Base-by-base conservation (phyloP, 2,888 invertebrate genomes). In the Xestobium rufovillosum region DNA sequence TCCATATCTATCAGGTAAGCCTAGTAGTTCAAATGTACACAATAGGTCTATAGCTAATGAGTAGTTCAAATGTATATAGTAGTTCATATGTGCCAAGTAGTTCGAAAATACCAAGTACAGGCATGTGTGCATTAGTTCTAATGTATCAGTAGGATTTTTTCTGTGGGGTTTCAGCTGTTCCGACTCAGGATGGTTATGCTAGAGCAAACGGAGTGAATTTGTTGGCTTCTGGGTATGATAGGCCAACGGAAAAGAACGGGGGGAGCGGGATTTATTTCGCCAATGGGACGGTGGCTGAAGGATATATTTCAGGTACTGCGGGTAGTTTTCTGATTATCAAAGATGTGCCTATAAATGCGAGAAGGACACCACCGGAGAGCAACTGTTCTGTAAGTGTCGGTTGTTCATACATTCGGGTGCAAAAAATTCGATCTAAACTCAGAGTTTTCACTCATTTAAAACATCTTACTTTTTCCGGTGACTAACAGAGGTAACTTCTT, bases 91-190 rank as follows among this genome's bases (percentile, higher is more conserved):
- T n/a, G n/a, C n/a, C n/a, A n/a, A n/a, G n/a, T n/a, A n/a, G n/a
- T n/a, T n/a, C n/a, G n/a, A n/a, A n/a, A n/a, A n/a, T n/a, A n/a
- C n/a, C n/a, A n/a, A n/a, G n/a, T n/a, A n/a, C n/a, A n/a, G n/a
- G n/a, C n/a, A n/a, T n/a, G n/a, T n/a, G n/a, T n/a, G n/a, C n/a
- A n/a, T n/a, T n/a, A n/a, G n/a, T n/a, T n/a, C n/a, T n/a, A n/a
- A n/a, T n/a, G n/a, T n/a, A n/a, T n/a, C n/a, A n/a, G n/a, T n/a
- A n/a, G n/a, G n/a, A n/a, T n/a, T n/a, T n/a, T n/a, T n/a, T n/a
- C n/a, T n/a, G n/a, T n/a, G n/a, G n/a, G n/a, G n/a, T n/a, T 52
- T 9, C 25, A 56, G 56, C 55, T 11, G n/a, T 53, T 19, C 43
- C 47, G 14, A 35, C 51, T 3, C 54, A 55, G 32, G 34, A 41